Evolutionary conservation across 1,140 invertebrate genomes (phyloP), one percentile per base, ranked within the genome.

Genomic region (Drosophila nasuta): DNA sequence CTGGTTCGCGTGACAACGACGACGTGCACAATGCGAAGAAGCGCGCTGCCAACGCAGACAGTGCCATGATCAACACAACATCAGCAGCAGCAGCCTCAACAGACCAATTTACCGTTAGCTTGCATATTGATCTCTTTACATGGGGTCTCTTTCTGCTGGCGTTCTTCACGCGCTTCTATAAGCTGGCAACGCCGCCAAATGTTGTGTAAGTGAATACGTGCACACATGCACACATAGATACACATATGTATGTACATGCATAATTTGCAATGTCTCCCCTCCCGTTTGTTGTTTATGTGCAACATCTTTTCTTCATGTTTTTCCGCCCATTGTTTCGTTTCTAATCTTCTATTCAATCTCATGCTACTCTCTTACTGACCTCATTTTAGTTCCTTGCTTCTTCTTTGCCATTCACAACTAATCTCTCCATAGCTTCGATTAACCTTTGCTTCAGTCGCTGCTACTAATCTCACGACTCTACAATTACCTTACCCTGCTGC

Each of bases 61-160:
- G 30, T 52, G 38, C 15, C 58, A 79, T 38, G 35, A 38, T 54
- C 51, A 56, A 30, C 46, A 59, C 54, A 46, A 49, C 63, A 25
- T 59, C 59, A 57, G 52, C 51, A 51, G 45, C 46, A 46, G 54
- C 63, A 30, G 54, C 54, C 52, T 45, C 51, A 51, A 43, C 46
- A 17, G 33, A 62, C 38, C 69, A 68, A 51, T 91, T 95, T 79
- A 94, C 93, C 72, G 93, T 97, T 63, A 95, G 93, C 78, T 92
- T 97, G 65, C 94, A 96, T 92, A 93, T 98, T 57, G 97, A 98
- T 93, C 70, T 97, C 17, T 93, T 98, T 43, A 96, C 96, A 60
- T 75, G 96, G 45, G 60, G 94, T 6, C 92, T 98, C 38, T 95
- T 98, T 89, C 49, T 96, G 33, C 75, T 95, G 66, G 96, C 95